Evolutionary conservation across 2,888 invertebrate species (phyloP).

Genomic region (Zaprionus obscuricornis): DNA sequence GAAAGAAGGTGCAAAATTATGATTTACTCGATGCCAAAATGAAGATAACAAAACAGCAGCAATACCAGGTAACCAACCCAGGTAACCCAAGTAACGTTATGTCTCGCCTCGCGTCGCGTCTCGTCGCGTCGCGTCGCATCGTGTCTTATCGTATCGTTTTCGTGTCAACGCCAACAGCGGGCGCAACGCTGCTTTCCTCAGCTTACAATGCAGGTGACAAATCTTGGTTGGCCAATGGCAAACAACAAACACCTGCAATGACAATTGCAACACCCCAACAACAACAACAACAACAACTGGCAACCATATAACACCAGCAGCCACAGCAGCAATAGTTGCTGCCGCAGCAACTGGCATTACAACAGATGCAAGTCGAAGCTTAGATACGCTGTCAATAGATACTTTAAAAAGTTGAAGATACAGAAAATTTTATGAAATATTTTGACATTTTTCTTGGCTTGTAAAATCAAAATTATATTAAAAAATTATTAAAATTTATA

Average conservation of each 20-base stretch:
- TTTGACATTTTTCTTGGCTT: no score
- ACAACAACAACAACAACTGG: constrained; percentile 5
- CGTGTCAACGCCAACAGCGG: constrained; percentile 35
- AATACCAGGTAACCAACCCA: constrained; percentile 8
- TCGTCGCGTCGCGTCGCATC: no score
- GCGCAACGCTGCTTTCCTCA: background rate
- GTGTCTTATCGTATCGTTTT: no score
- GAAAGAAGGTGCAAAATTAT: constrained; percentile 74
- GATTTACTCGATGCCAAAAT: constrained; percentile 72
- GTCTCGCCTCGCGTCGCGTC: no score
- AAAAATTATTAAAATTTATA: no score
- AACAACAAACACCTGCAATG: constrained; percentile 63
- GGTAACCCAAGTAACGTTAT: constrained; percentile 14
- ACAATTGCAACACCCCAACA: constrained; percentile 54
- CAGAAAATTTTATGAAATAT: no score
- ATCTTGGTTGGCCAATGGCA: constrained; percentile 63
- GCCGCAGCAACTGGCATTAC: constrained; percentile 2
- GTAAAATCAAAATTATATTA: no score
- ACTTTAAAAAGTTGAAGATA: no score
- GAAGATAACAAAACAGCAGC: constrained; percentile 65
- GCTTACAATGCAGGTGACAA: constrained; percentile 68
- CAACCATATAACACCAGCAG: no score
- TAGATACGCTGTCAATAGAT: constrained; percentile 3
- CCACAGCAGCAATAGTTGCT: background rate
- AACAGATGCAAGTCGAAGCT: background rate